Percentiles rank a stretch among this genome's conserved stretches.
phyloP scores from a whole-genome alignment of 2,113 vertebrate genomes.

The Hemiscyllium ocellatum region DNA sequence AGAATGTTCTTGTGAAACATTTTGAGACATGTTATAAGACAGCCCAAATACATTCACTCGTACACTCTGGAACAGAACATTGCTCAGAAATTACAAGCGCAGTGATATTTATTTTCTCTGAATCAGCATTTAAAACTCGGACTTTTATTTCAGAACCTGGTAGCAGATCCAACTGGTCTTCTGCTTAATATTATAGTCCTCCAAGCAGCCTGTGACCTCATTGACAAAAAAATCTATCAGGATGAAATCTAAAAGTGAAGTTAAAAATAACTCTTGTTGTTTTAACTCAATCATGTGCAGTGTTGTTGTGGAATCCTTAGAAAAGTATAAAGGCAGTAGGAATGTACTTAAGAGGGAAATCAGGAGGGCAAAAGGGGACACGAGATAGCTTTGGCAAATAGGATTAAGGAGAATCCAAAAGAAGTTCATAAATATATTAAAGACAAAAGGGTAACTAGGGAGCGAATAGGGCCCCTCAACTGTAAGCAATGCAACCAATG shows the following conservation, averaged over 20 bases:
- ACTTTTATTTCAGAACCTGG: neutral
- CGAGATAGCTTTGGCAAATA: too few species aligned
- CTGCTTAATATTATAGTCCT: neutral
- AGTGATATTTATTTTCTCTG: neutral
- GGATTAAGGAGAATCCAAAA: too few species aligned
- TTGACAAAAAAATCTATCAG: neutral
- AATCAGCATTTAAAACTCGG: neutral
- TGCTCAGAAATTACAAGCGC: neutral
- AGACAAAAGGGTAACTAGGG: too few species aligned
- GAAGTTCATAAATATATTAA: too few species aligned
- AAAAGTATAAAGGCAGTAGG: too few species aligned
- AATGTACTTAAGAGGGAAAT: too few species aligned
- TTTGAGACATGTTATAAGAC: too few species aligned
- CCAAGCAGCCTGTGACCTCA: too few species aligned
- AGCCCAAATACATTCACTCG: neutral
- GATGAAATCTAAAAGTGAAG: neutral
- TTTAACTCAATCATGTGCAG: neutral
- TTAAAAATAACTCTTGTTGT: neutral
- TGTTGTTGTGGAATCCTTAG: neutral
- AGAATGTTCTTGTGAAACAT: neutral
- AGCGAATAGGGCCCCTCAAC: too few species aligned
- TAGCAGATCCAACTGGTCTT: neutral
- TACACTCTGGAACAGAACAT: neutral
- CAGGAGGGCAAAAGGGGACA: too few species aligned
- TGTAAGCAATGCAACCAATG: too few species aligned